Evolutionary conservation across 2,888 invertebrate species (phyloP), one percentile per base, ranked within the genome.

Genomic region (Ischnura elegans): DNA sequence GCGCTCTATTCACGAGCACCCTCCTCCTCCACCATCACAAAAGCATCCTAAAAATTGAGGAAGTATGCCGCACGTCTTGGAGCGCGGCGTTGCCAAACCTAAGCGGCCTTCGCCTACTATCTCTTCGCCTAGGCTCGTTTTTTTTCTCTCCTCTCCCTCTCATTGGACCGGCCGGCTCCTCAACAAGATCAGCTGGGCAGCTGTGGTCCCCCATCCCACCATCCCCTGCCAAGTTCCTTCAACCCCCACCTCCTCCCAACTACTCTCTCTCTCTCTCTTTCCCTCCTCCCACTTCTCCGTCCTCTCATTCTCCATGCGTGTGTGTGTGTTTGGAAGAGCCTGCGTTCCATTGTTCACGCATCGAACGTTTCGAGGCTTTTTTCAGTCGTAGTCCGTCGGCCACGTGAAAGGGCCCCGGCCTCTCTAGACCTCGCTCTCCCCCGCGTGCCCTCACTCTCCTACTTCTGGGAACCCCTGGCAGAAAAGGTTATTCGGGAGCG

Each of bases 181-280:
- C 51, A 51, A 51, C 51, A 51, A 43, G 90, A 90, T 90, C 90
- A 90, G 90, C 90, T 90, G 90, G 90, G 90, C 90, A 90, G 90
- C 90, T 90, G 90, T 76, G 76, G 76, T 51, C 19, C 19, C 19
- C 6, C 0, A 2, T 46, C 86, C n/a, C 86, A n/a, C 84, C 29
- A 21, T 76, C 76, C n/a, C 36, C 84, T 46, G n/a, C 51, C 29
- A n/a, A 16, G 25, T n/a, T 8, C 13, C 51, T 19, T 19, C 51
- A 51, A 13, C 51, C 13, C 51, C 4, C 8, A 51, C 51, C 51
- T 13, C 47, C 13, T 47, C 47, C 13, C 47, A 8, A 5, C 13
- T 13, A 47, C 47, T 47, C 47, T 47, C 47, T 47, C 51, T 51
- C 51, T 55, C 42, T 51, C 8, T 55, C 43, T 42, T 61, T 61